phyloP scores from a whole-genome alignment of 2,888 invertebrate genomes.

The Apamea epomidion region DNA sequence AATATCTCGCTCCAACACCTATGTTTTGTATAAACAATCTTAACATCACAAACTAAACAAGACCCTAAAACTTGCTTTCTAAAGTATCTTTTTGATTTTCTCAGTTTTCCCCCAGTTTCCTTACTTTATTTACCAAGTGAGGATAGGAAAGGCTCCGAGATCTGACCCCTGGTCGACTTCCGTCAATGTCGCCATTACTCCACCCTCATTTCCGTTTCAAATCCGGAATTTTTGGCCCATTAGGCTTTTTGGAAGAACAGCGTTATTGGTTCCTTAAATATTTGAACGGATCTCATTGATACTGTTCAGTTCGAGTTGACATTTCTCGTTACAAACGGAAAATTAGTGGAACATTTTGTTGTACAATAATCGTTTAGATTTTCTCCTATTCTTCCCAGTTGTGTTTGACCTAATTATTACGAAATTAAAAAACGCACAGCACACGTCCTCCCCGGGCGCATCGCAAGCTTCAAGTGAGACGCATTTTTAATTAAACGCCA shows the following conservation, averaged over 20 bases:
- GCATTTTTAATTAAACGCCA: constrained; percentile 89
- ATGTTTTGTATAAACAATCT: constrained; percentile 67
- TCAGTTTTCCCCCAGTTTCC: constrained; percentile 67
- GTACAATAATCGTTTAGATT: constrained; percentile 3
- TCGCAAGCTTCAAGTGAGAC: constrained; percentile 84
- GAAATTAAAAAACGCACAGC: constrained; percentile 65
- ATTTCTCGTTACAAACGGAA: neutral
- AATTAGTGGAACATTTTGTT: neutral
- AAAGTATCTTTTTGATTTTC: constrained; percentile 37
- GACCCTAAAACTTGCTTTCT: constrained; percentile 27
- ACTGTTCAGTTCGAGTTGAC: neutral
- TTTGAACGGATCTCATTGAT: constrained; percentile 32
- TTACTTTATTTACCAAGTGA: constrained; percentile 76
- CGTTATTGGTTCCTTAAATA: constrained; percentile 52
- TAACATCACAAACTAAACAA: constrained; percentile 31
- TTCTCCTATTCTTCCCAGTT: constrained; percentile 40
- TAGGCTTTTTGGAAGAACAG: constrained; percentile 61
- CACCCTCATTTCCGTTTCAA: constrained; percentile 79
- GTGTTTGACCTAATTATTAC: constrained; percentile 68
- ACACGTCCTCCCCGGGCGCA: constrained; percentile 75
- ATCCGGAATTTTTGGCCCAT: constrained; percentile 73
- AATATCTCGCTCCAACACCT: constrained; percentile 69
- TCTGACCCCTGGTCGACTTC: constrained; percentile 77
- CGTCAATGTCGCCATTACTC: constrained; percentile 79
- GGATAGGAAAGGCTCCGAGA: constrained; percentile 73